phyloP scores from a whole-genome alignment of 2,113 vertebrate genomes.

The Odontesthes bonariensis region DNA sequence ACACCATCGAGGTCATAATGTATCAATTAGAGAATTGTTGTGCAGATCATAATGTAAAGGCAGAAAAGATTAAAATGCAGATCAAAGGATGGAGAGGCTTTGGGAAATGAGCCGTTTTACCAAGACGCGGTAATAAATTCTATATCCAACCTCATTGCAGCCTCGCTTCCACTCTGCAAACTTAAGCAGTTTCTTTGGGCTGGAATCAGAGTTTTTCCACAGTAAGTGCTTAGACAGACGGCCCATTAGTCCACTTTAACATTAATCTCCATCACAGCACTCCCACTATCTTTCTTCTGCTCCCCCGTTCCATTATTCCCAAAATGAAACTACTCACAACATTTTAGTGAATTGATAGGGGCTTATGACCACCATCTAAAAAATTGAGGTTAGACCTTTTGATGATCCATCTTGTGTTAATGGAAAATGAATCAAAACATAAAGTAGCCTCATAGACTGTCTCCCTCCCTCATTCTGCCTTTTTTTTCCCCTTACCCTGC shows the following conservation, averaged over 20 bases:
- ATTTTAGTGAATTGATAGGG: slow-evolving; percentile 67
- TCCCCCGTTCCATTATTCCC: slow-evolving; percentile 47
- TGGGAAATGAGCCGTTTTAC: slow-evolving; percentile 62
- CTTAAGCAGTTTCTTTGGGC: slow-evolving; percentile 39
- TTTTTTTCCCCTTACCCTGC: not conserved
- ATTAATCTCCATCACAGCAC: slow-evolving; percentile 69
- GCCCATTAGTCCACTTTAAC: slow-evolving; percentile 70
- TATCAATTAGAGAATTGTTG: slow-evolving; percentile 30
- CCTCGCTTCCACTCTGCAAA: slow-evolving; percentile 35
- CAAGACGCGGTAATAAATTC: slow-evolving; percentile 66
- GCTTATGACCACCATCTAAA: slow-evolving; percentile 56
- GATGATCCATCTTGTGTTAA: slow-evolving; percentile 65
- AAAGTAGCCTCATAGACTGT: slow-evolving; percentile 39
- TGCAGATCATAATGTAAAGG: slow-evolving; percentile 56
- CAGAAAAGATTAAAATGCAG: slow-evolving; percentile 65
- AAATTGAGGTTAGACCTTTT: slow-evolving; percentile 60
- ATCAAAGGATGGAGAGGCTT: slow-evolving; percentile 58
- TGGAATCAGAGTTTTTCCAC: slow-evolving; percentile 65
- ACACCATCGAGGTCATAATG: slow-evolving; percentile 51
- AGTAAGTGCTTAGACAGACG: slow-evolving; percentile 60
- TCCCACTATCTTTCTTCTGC: slow-evolving; percentile 27
- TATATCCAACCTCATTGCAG: slow-evolving; percentile 51
- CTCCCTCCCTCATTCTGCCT: not conserved
- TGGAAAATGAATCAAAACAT: slow-evolving; percentile 63
- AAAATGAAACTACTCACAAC: slow-evolving; percentile 64